phyloP scores from a whole-genome alignment of 1,140 invertebrate genomes.

The Drosophila truncata region DNA sequence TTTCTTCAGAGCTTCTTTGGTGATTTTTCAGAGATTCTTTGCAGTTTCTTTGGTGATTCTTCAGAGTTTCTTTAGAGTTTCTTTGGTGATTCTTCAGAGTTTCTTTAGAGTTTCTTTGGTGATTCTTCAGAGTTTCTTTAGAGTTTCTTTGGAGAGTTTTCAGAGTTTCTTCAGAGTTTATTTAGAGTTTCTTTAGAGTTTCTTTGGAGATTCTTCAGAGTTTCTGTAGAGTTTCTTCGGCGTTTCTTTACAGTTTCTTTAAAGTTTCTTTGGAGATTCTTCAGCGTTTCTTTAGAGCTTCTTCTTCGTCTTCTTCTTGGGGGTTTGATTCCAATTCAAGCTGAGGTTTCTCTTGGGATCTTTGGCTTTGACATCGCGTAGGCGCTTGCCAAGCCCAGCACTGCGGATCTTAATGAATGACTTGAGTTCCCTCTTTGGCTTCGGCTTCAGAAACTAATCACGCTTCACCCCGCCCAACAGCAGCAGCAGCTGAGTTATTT shows the following conservation, averaged over 20 bases:
- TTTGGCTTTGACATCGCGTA: constrained; percentile 68
- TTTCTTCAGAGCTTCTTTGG: too few relatives aligned
- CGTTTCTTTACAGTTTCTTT: too few relatives aligned
- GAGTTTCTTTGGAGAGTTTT: constrained; percentile 21
- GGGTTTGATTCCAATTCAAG: constrained; percentile 6
- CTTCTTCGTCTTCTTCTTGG: constrained; percentile 17
- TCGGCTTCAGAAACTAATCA: constrained; percentile 65
- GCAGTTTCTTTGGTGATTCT: too few relatives aligned
- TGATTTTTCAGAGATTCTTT: too few relatives aligned
- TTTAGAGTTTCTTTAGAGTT: too few relatives aligned
- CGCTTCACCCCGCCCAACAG: constrained; percentile 12
- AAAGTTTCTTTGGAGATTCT: constrained; percentile 23
- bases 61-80: too few relatives aligned
- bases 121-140: background rate
- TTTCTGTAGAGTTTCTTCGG: constrained; percentile 15
- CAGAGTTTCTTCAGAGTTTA: too few relatives aligned
- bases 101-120: constrained; percentile 27
- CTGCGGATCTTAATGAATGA: constrained; percentile 72
- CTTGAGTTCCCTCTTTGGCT: constrained; percentile 31
- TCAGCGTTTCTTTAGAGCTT: background rate
- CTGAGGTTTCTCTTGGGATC: background rate
- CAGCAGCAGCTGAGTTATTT: constrained; percentile 47
- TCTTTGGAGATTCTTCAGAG: background rate
- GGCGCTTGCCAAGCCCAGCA: constrained; percentile 54
- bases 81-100: constrained; percentile 6